phyloP scores from a whole-genome alignment of 2,797 vertebrate genomes.

The Esox masquinongy region DNA sequence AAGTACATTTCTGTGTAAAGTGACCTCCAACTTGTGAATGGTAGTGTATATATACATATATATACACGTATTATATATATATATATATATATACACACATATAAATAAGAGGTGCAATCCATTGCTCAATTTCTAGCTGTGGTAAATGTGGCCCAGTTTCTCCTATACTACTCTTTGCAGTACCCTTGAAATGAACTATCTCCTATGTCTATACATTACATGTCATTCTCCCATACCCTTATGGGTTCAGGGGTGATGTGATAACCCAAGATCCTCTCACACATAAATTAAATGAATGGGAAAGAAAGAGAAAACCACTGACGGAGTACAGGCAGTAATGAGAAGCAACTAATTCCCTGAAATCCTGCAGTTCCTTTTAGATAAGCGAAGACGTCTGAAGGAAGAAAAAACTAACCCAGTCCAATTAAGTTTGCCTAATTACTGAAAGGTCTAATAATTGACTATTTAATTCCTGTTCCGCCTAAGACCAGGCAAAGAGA shows the following conservation, averaged over 20 bases:
- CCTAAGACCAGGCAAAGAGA: background rate
- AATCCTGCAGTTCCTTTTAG: slow-evolving; percentile 38
- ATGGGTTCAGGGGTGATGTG: slow-evolving; percentile 1
- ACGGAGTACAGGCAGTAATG: slow-evolving; percentile 23
- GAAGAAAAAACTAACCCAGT: slow-evolving; percentile 20
- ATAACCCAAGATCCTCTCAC: slow-evolving; percentile 9
- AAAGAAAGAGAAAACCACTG: slow-evolving; percentile 3
- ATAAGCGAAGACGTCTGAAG: slow-evolving; percentile 40
- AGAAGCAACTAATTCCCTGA: slow-evolving; percentile 44
- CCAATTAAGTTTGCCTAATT: slow-evolving; percentile 51
- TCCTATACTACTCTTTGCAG: background rate
- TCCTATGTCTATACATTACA: background rate
- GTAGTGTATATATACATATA: too few species aligned
- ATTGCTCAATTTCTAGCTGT: background rate
- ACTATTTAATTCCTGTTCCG: background rate
- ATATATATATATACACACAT: too few species aligned
- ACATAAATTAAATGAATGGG: slow-evolving; percentile 1
- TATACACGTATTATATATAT: too few species aligned
- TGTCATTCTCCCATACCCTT: background rate
- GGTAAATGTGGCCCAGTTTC: background rate
- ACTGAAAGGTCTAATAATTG: slow-evolving; percentile 29
- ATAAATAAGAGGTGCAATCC: background rate
- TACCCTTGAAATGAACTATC: background rate
- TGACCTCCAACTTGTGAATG: too few species aligned
- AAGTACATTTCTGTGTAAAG: too few species aligned